Conservation (phyloP, 2,888 invertebrate genomes). For the Troglohyphantes excavatus region DNA sequence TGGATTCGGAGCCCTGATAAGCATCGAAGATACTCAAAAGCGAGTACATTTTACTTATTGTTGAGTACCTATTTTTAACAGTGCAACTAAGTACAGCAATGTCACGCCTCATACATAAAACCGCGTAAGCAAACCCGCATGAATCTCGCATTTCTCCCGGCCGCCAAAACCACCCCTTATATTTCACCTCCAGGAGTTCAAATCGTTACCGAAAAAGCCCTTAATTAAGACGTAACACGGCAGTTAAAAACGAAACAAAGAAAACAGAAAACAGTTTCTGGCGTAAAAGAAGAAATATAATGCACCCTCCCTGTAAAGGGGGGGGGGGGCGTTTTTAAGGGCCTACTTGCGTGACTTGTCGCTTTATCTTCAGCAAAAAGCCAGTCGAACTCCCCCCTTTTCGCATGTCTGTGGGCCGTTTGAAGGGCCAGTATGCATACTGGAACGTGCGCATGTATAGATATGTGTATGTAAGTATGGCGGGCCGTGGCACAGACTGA, state of each 20-base stretch:
- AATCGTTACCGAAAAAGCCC: conserved; percentile 49
- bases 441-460: not conserved
- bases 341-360: conserved; percentile 65
- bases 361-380: conserved; percentile 62
- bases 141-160: not conserved
- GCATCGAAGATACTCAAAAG: too few relatives aligned
- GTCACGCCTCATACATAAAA: too few relatives aligned
- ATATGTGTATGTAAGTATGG: not conserved
- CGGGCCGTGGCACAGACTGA: too few relatives aligned
- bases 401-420: conserved; percentile 40
- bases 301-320: not conserved
- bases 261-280: too few relatives aligned
- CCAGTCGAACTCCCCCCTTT: conserved; percentile 24
- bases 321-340: conserved; percentile 48
- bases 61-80: too few relatives aligned
- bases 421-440: not conserved
- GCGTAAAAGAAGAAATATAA: conserved; percentile 46
- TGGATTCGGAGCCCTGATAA: too few relatives aligned
- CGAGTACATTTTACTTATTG: too few relatives aligned
- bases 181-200: conserved; percentile 29
- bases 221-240: conserved; percentile 70
- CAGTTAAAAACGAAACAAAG: conserved; percentile 30
- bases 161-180: conserved; percentile 15
- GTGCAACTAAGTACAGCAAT: too few relatives aligned
- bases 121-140: conserved; percentile 17